A percentile compares a stretch with the other conserved stretches of the same genome.
Conservation (phyloP, 2,888 invertebrate genomes). For the Metalampra italica region DNA sequence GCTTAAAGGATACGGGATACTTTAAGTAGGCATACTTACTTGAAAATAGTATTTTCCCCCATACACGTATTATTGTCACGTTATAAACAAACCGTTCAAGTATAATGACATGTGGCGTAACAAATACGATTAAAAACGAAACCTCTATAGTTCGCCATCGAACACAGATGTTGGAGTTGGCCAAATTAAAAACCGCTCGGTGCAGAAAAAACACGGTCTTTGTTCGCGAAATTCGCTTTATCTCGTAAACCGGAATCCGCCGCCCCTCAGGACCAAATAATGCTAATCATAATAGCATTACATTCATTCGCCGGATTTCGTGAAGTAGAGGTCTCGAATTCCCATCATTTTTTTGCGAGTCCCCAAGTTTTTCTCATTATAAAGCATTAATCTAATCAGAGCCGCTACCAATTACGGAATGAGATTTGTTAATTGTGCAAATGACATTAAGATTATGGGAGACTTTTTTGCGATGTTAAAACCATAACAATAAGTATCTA, state of each 20-base stretch:
- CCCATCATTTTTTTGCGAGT: constrained; percentile 52
- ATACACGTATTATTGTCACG: constrained; percentile 46
- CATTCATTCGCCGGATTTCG: constrained; percentile 71
- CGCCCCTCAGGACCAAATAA: constrained; percentile 66
- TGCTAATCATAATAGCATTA: constrained; percentile 78
- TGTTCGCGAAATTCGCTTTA: constrained; percentile 69
- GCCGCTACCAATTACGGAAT: constrained; percentile 13
- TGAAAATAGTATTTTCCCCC: background rate
- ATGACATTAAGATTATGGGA: constrained; percentile 9
- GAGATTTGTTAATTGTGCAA: constrained; percentile 16
- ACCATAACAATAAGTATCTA: too few species aligned
- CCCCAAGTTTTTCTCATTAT: constrained; percentile 55
- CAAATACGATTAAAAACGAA: constrained; percentile 64
- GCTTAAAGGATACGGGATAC: too few species aligned
- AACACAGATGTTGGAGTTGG: constrained; percentile 69
- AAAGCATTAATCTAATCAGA: constrained; percentile 55
- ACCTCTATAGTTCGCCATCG: constrained; percentile 45
- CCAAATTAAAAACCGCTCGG: constrained; percentile 54
- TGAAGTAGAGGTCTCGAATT: constrained; percentile 60
- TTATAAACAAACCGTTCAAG: constrained; percentile 52
- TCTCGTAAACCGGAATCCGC: constrained; percentile 71
- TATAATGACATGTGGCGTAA: constrained; percentile 64
- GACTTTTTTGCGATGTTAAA: background rate
- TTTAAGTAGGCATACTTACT: too few species aligned
- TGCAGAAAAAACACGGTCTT: constrained; percentile 47